Evolutionary conservation across 2,888 invertebrate species (phyloP).

Genomic region (Carcina quercana): DNA sequence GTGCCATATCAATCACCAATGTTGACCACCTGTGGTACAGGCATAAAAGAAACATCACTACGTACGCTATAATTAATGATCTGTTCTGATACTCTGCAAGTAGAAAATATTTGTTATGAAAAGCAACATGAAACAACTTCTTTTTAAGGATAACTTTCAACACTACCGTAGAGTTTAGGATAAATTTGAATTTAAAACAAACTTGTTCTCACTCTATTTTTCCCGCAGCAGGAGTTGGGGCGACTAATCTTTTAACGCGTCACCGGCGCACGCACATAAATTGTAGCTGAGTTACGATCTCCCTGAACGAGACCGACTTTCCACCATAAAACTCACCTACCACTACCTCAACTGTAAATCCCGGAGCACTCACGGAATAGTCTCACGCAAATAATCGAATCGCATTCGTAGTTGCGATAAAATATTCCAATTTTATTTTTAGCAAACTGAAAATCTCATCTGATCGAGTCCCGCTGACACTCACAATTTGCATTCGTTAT

Average conservation of each 20-base stretch:
- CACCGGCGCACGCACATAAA: slow-evolving; percentile 70
- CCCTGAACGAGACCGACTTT: slow-evolving; percentile 29
- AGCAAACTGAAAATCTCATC: too few relatives aligned
- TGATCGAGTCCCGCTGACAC: too few relatives aligned
- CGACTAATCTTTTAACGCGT: slow-evolving; percentile 67
- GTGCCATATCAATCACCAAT: too few relatives aligned
- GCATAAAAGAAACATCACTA: too few relatives aligned
- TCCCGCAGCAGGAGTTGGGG: slow-evolving; percentile 15
- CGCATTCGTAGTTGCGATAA: slow-evolving; percentile 22
- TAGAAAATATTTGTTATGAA: too few relatives aligned
- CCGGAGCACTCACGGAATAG: slow-evolving; percentile 33
- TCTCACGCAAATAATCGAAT: slow-evolving; percentile 41
- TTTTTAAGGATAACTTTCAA: too few relatives aligned
- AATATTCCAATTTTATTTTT: background rate
- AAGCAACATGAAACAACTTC: too few relatives aligned
- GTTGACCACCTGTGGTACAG: too few relatives aligned
- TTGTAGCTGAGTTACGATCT: slow-evolving; percentile 53
- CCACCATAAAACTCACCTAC: slow-evolving; percentile 44
- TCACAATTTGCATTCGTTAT: too few relatives aligned
- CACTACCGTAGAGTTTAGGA: too few relatives aligned
- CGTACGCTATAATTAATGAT: too few relatives aligned
- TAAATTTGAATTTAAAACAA: slow-evolving; percentile 1
- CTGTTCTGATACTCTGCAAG: too few relatives aligned
- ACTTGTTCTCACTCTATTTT: slow-evolving; percentile 1
- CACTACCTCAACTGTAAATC: slow-evolving; percentile 44